Evolutionary conservation across 2,113 vertebrate genomes (phyloP), one percentile per base, ranked within the genome.

Genomic region (Epinephelus lanceolatus): DNA sequence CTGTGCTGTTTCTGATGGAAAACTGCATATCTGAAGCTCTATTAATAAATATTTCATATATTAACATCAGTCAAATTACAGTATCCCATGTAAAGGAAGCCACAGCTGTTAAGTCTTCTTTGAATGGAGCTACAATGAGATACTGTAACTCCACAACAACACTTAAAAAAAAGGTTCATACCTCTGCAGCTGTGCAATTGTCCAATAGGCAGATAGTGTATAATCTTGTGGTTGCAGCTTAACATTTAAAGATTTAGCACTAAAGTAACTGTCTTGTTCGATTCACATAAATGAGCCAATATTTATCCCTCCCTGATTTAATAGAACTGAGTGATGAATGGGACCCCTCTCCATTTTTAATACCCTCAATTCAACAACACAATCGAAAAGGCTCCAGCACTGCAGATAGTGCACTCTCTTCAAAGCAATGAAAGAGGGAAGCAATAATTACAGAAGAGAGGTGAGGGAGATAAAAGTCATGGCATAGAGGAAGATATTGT

Each of bases 401-500:
- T 57, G 60, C 62, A 66, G 71, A 76, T 42, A 69, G 51, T 15
- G 40, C 76, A 74, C 61, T 52, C 51, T 66, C 37, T 66, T 18
- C 23, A 78, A 71, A 72, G 80, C 51, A 76, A 53, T 74, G 19
- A 71, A 59, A 56, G 57, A 37, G 25, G 7, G 33, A 65, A 60
- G 52, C 45, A 66, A 45, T 83, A 76, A 86, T 84, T 79, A 80
- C 65, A 59, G 40, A 76, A 21, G 30, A 52, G 42, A 70, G 57
- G 18, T 56, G 37, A 71, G 59, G 37, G 47, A 70, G 70, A 76
- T 76, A 76, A 81, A 81, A 53, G 59, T 65, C 66, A 23, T 23
- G 18, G 61, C 14, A 2, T 52, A n/a, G 30, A 63, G 45, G 37
- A 63, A 53, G 53, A 82, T 62, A 72, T 49, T 81, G 78, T 81